These are phyloP conservation scores for Macropis europaea DNA, from an alignment of 2,888 invertebrate genomes.

Conservation along the genomic window DNA sequence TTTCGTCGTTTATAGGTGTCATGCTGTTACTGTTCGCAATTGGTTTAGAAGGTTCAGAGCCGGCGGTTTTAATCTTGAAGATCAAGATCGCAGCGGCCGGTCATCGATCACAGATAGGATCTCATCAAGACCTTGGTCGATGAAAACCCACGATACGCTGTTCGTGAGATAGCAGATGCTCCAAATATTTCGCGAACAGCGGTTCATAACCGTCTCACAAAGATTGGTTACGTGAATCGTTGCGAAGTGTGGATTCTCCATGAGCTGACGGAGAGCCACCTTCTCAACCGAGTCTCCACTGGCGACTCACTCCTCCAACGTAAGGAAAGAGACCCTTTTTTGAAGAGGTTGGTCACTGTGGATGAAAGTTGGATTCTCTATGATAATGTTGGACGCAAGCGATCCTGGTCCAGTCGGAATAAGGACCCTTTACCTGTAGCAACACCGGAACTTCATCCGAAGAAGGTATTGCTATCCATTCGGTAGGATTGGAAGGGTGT, in stretches of 20 bases:
- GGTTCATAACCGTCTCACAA: neutral
- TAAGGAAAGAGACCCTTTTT: neutral
- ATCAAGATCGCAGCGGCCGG: neutral
- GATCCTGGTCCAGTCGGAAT: neutral
- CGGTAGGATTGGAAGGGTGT: neutral
- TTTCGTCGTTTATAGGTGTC: neutral
- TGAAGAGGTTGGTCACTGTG: slow-evolving; percentile 3
- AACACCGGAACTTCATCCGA: neutral
- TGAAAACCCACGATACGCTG: slow-evolving; percentile 3
- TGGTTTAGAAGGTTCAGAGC: slow-evolving; percentile 2
- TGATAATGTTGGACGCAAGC: neutral
- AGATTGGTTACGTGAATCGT: too few species aligned
- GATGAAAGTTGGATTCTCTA: slow-evolving; percentile 1
- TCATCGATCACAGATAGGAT: slow-evolving; percentile 1
- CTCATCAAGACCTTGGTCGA: neutral
- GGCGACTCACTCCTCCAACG: neutral
- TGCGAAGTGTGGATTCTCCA: neutral
- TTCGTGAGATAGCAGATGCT: neutral
- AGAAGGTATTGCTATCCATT: neutral
- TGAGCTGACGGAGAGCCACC: neutral
- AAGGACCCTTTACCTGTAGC: too few species aligned
- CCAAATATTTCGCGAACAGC: neutral
- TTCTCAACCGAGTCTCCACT: neutral
- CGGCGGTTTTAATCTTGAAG: neutral
- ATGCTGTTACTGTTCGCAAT: neutral